phyloP scores from a whole-genome alignment of 2,888 invertebrate genomes.

The Neoaliturus tenellus region DNA sequence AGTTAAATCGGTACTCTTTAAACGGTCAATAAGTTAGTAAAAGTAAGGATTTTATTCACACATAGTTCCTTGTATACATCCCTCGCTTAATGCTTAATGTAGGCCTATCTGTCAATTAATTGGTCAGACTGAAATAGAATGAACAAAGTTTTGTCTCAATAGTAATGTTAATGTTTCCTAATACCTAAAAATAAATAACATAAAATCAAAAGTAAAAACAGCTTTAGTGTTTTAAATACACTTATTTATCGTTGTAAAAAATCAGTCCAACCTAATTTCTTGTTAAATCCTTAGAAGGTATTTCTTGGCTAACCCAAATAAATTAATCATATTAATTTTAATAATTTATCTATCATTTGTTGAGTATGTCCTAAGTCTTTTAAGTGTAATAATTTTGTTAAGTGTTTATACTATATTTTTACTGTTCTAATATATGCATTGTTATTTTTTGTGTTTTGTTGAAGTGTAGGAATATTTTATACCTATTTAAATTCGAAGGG shows the following conservation, averaged over 20 bases:
- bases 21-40: neutral
- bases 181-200: neutral
- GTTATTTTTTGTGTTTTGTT: conserved; percentile 31
- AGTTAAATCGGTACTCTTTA: too few relatives aligned
- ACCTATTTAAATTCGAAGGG: conserved; percentile 1
- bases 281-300: neutral
- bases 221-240: conserved; percentile 1
- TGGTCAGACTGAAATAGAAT: neutral
- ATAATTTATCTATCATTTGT: neutral
- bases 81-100: conserved; percentile 16
- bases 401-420: conserved; percentile 23
- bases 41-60: neutral
- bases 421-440: conserved; percentile 23
- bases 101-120: conserved; percentile 20
- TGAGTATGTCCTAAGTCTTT: neutral
- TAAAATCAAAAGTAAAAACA: conserved; percentile 6
- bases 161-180: neutral
- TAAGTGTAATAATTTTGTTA: conserved; percentile 8
- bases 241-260: neutral
- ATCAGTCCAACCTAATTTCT: neutral
- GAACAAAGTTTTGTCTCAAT: neutral
- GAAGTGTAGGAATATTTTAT: conserved; percentile 32
- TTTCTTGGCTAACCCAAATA: neutral
- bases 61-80: conserved; percentile 1
- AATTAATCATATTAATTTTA: neutral